phyloP scores from a whole-genome alignment of 2,888 invertebrate genomes.

The Macroteleia sp. region DNA sequence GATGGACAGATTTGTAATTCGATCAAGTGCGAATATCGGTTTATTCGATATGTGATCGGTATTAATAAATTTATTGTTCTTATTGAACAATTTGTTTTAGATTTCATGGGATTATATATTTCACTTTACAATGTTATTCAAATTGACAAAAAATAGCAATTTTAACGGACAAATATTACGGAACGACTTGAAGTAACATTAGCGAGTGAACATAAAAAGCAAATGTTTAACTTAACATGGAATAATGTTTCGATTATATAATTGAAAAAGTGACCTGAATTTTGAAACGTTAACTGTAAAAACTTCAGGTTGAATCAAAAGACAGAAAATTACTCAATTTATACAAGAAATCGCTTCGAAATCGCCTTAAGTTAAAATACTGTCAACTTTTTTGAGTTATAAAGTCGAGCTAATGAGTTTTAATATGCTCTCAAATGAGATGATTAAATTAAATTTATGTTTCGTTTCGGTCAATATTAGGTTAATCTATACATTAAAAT shows the following conservation, averaged over 20 bases:
- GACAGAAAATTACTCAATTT: conserved; percentile 14
- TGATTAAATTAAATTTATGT: conserved; percentile 32
- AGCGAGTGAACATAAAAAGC: neutral
- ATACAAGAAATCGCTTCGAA: conserved; percentile 18
- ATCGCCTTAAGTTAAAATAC: conserved; percentile 30
- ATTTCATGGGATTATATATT: too few relatives aligned
- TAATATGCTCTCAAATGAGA: conserved; percentile 10
- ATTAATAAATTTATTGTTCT: conserved; percentile 6
- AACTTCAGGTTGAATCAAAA: conserved; percentile 2
- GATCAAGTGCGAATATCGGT: conserved; percentile 23
- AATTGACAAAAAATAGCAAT: too few relatives aligned
- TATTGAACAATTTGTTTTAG: neutral
- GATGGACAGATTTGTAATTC: conserved; percentile 47
- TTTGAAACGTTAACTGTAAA: neutral
- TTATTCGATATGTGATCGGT: conserved; percentile 4
- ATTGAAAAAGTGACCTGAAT: conserved; percentile 12
- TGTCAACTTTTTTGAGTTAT: conserved; percentile 10
- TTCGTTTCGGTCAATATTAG: neutral
- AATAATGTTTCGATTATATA: neutral
- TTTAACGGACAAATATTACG: too few relatives aligned
- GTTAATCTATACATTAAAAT: conserved; percentile 18
- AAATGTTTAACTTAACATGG: neutral
- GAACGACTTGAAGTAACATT: too few relatives aligned
- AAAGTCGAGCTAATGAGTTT: conserved; percentile 11
- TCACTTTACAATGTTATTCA: too few relatives aligned